These are phyloP conservation scores for Teinopalpus imperialis DNA, from an alignment of 2,888 invertebrate species.

Conservation along the genomic window DNA sequence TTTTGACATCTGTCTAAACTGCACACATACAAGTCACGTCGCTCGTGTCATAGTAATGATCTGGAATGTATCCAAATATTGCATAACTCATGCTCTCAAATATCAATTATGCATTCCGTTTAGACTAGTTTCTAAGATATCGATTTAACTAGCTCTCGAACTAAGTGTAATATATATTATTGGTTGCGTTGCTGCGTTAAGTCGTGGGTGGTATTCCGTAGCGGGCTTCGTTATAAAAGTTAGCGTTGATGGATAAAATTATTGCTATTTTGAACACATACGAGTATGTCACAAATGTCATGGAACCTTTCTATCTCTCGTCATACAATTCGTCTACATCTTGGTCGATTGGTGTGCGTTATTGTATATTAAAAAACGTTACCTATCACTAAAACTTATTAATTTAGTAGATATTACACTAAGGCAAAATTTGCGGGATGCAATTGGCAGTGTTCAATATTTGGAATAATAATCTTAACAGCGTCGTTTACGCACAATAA, in stretches of 20 bases:
- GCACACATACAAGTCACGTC: background rate
- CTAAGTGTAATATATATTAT: conserved; percentile 1
- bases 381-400: conserved; percentile 28
- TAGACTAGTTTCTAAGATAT: background rate
- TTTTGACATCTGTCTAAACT: background rate
- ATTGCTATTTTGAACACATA: conserved; percentile 8
- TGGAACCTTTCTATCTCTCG: background rate
- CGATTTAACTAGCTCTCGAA: background rate
- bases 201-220: background rate
- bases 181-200: background rate
- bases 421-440: conserved; percentile 15
- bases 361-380: conserved; percentile 27
- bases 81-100: background rate
- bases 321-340: background rate
- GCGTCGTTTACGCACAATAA: background rate
- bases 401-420: conserved; percentile 16
- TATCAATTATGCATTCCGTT: background rate
- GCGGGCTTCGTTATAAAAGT: background rate
- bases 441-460: conserved; percentile 24
- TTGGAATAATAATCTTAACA: conserved; percentile 3
- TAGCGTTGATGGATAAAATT: background rate
- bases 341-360: conserved; percentile 20
- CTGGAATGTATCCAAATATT: background rate
- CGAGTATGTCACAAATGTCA: conserved; percentile 6
- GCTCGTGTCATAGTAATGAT: background rate